A percentile compares a stretch with the other conserved stretches of the same genome.
Evolutionary conservation across 2,888 invertebrate species (phyloP).

Genomic region (Drosophila falleni): DNA sequence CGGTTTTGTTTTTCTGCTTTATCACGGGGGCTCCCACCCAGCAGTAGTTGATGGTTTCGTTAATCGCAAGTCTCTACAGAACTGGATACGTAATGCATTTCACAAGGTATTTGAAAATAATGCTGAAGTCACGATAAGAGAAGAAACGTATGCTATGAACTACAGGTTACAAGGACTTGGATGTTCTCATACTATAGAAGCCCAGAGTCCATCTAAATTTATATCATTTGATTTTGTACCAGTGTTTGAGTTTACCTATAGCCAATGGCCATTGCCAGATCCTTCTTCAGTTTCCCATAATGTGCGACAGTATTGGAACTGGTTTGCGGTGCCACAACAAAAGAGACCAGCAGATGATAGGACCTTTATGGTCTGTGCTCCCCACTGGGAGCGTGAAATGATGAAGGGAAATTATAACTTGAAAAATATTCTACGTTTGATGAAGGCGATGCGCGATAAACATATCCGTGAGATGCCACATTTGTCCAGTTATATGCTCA

Average conservation of each 20-base stretch:
- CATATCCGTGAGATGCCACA: conserved; percentile 6
- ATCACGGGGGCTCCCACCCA: neutral
- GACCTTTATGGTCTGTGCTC: conserved; percentile 48
- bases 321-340: conserved; percentile 44
- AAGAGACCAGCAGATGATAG: conserved; percentile 10
- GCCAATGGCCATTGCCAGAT: conserved; percentile 7
- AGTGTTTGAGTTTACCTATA: conserved; percentile 20
- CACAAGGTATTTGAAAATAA: neutral
- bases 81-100: conserved; percentile 40
- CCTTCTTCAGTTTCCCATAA: neutral
- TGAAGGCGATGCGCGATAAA: conserved; percentile 46
- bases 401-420: conserved; percentile 35
- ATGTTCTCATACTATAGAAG: conserved; percentile 41
- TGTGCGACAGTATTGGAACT: neutral
- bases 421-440: conserved; percentile 44
- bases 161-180: conserved; percentile 37
- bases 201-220: neutral
- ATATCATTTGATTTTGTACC: conserved; percentile 46
- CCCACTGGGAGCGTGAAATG: conserved; percentile 47
- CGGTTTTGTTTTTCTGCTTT: conserved; percentile 30
- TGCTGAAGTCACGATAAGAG: neutral
- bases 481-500: conserved; percentile 46
- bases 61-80: conserved; percentile 17
- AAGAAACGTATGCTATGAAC: neutral
- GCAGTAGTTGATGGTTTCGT: conserved; percentile 8